phyloP scores from a whole-genome alignment of 2,888 invertebrate genomes.

The Eulithis testata region DNA sequence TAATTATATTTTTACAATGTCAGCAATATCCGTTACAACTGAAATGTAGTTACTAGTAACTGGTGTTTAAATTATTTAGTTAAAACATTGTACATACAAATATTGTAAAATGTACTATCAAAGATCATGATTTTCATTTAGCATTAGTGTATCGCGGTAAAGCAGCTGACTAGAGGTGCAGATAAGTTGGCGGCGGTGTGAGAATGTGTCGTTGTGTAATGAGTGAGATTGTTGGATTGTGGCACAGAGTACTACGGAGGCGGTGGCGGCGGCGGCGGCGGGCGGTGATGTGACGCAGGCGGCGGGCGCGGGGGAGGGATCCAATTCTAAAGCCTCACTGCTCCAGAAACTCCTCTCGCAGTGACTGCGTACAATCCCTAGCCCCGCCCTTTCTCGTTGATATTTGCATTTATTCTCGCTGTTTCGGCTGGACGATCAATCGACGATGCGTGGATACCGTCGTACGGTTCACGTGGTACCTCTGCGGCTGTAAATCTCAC shows the following conservation, averaged over 20 bases:
- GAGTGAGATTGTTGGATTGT: conserved; percentile 25
- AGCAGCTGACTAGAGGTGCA: too few species aligned
- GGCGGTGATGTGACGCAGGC: conserved; percentile 59
- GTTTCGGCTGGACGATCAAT: conserved; percentile 54
- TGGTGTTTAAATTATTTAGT: too few species aligned
- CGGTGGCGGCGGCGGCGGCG: conserved; percentile 67
- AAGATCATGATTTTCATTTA: too few species aligned
- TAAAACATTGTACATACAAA: too few species aligned
- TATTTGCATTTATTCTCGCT: conserved; percentile 73
- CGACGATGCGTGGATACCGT: conserved; percentile 59
- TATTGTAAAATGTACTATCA: too few species aligned
- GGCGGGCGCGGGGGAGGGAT: conserved; percentile 46
- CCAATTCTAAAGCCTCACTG: conserved; percentile 88
- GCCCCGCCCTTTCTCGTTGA: conserved; percentile 46
- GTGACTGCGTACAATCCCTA: conserved; percentile 68
- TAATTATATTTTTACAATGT: too few species aligned
- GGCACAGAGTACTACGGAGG: conserved; percentile 81
- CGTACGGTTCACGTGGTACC: conserved; percentile 76
- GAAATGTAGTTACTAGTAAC: too few species aligned
- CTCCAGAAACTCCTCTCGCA: conserved; percentile 94
- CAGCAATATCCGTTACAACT: too few species aligned
- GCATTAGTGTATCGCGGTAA: too few species aligned
- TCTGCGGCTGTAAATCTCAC: conserved; percentile 78
- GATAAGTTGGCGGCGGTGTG: not conserved
- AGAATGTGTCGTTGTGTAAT: not conserved